Evolutionary conservation across 2,113 vertebrate genomes (phyloP).

Genomic region (Nothoprocta pentlandii): DNA sequence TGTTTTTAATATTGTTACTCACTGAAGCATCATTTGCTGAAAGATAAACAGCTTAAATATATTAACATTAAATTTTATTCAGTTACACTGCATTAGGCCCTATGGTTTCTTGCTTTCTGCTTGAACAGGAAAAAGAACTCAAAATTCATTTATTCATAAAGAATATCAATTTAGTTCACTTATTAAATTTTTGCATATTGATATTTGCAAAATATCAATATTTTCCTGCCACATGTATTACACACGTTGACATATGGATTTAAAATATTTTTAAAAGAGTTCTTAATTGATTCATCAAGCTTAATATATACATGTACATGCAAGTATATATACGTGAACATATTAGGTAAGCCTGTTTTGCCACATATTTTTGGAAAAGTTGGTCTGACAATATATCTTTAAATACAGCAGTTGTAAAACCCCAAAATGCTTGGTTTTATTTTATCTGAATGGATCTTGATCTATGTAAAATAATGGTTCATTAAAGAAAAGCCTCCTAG

Average conservation of each 20-base stretch:
- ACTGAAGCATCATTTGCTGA: background rate
- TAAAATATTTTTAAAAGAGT: background rate
- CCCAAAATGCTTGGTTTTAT: background rate
- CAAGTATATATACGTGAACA: background rate
- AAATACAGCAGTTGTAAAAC: constrained; percentile 47
- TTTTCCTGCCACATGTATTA: background rate
- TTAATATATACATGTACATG: no score
- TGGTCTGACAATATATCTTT: background rate
- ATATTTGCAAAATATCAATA: background rate
- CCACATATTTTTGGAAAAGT: background rate
- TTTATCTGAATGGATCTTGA: constrained; percentile 22
- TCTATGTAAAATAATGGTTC: constrained; percentile 46
- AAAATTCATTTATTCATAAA: background rate
- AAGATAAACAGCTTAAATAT: background rate
- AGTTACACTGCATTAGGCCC: background rate
- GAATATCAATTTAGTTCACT: background rate
- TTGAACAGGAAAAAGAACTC: background rate
- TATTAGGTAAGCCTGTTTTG: background rate
- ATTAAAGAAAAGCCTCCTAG: constrained; percentile 46
- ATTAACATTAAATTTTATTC: constrained; percentile 7
- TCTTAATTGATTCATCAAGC: background rate
- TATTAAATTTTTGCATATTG: background rate
- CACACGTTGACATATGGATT: background rate
- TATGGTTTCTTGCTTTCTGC: background rate
- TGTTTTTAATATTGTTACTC: background rate